Evolutionary conservation across 2,113 vertebrate species (phyloP), one percentile per base, ranked within the genome.

Genomic region (western clawed frog (Xenopus tropicalis)): DNA sequence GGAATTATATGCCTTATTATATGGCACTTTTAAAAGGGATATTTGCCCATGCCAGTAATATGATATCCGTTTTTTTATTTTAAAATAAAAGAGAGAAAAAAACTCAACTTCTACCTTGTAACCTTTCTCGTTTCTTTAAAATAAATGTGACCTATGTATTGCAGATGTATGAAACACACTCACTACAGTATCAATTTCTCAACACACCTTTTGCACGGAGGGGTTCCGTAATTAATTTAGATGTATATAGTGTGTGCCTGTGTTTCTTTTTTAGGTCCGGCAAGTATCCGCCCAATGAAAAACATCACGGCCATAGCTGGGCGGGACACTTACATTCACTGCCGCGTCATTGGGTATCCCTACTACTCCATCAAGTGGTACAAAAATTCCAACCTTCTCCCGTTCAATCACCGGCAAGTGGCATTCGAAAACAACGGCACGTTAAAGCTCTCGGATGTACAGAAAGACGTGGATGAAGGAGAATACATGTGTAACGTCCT

Each of bases 301-400:
- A 99, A 99, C 78, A 95, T 99, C 87, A 99, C 97, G 21, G 97
- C 97, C 23, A 97, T 98, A 61, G 97, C 94, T 0, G 97, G 97
- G 13, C 89, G 96, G 75, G 97, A 99, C 78, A 97, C 95, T 1
- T 99, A 95, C 51, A 94, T 99, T 67, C 97, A 99, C 88, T 99
- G 97, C 48, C 94, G 96, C 0, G 96, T 99, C 64, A 98, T 99
- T 5, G 97, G 97, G 77, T 99, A 99, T 67, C 97, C 97, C 0
- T 98, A 98, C 77, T 99, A 99, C 86, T 99, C 97, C 82, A 98
- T 99, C 84, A 98, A 98, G 81, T 99, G 97, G 97, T 98, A 97
- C 86, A 98, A 98, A 89, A 96, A 98, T 83, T 96, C 95, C 0
- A 95, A 95, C 2, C 88, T 98, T 81, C 90, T 99, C 16, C 97